Evolutionary conservation across 2,888 invertebrate species (phyloP).

Genomic region (Frankliniella fusca): DNA sequence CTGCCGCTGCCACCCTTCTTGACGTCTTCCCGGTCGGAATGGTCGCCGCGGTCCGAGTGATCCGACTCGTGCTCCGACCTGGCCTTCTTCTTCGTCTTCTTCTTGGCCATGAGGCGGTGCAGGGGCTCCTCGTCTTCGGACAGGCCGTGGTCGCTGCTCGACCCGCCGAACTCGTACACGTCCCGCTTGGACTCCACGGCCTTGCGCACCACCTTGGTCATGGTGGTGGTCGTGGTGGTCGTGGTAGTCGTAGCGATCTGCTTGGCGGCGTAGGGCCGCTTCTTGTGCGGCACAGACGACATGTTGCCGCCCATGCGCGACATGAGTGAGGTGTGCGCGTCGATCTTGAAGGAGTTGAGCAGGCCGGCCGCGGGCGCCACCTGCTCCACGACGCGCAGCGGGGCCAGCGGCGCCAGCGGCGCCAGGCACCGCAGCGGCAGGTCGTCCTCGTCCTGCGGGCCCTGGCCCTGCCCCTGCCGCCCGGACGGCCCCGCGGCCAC

Average conservation of each 20-base stretch:
- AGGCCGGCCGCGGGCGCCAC: neutral
- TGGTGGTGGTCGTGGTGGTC: neutral
- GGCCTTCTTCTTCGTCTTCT: constrained; percentile 14
- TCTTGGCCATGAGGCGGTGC: neutral
- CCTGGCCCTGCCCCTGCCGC: neutral
- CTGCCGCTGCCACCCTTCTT: neutral
- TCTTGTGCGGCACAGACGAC: constrained; percentile 17
- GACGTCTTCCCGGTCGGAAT: neutral
- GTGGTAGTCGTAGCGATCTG: constrained; percentile 1
- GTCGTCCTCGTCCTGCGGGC: neutral
- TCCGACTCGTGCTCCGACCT: neutral
- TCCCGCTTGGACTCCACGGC: neutral
- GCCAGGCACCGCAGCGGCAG: constrained; percentile 1
- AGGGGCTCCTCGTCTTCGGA: neutral
- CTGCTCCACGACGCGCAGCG: neutral
- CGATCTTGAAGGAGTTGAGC: constrained; percentile 17
- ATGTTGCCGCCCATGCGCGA: constrained; percentile 16
- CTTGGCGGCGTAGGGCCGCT: constrained; percentile 15
- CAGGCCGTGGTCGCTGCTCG: constrained; percentile 11
- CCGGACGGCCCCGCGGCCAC: neutral
- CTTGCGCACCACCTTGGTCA: constrained; percentile 6
- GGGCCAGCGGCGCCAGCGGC: neutral
- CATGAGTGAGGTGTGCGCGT: constrained; percentile 9
- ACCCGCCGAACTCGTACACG: constrained; percentile 1
- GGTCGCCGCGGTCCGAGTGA: neutral